Base-by-base conservation (phyloP, 2,888 invertebrate genomes). In the Marronus borbonicus region DNA sequence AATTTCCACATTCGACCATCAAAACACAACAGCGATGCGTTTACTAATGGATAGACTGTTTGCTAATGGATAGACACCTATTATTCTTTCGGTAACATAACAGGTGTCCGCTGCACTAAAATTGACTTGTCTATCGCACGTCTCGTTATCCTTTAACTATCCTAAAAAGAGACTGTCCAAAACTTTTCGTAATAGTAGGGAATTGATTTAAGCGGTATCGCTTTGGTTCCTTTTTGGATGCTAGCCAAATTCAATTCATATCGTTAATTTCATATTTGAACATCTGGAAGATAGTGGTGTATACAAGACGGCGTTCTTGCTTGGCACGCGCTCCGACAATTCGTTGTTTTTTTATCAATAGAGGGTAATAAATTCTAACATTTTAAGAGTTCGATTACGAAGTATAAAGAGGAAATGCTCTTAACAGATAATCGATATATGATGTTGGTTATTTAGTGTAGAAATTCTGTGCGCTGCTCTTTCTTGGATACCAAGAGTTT, bases 341-440 rank as follows among this genome's bases (percentile, higher is more conserved):
- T 28, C 62, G 31, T 62, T 62, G 31, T 62, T 60, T 60, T 44
- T 44, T 44, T 44, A 62, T 62, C 31, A 62, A 10, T 12, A 62
- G 62, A 31, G 14, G 14, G 62, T 31, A 62, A 24, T 62, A 62
- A 62, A 62, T 31, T 62, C 0, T 60, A 28, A 44, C 24, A 31
- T 62, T 62, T 62, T 62, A 62, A 24, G 28, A 62, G 62, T 20
- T 62, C 62, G 62, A 62, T 44, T 44, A 12, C 1, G 12, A 8
- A 8, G 44, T 44, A 44, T 44, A 44, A 44, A 44, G 12, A 44
- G 31, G 28, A 62, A 62, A 31, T 31, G 31, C 31, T 62, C 24
- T 62, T 62, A 31, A 62, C 28, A 28, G 62, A 28, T 14, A 62
- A 62, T 62, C 4, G 28, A 31, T 24, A 28, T 28, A 62, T 62